phyloP scores from a whole-genome alignment of 1,140 invertebrate genomes.

The Batillaria attramentaria region DNA sequence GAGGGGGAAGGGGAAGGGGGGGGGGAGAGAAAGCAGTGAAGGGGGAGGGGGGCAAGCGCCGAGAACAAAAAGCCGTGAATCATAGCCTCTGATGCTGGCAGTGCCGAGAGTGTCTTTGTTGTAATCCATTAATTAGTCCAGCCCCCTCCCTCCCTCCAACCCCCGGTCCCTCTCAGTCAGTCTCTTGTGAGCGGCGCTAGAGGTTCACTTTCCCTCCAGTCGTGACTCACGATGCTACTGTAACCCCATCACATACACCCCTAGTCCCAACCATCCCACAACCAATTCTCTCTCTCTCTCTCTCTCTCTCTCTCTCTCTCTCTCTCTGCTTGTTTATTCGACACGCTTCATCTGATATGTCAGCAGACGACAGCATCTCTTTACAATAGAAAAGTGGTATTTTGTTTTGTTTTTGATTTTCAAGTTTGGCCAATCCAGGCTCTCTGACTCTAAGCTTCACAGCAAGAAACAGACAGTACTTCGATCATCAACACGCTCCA shows the following conservation, averaged over 20 bases:
- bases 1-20: background rate
- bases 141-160: background rate
- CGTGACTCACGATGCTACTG: conserved; percentile 8
- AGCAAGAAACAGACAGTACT: too few species aligned
- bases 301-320: background rate
- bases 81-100: conserved; percentile 15
- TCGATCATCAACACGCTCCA: too few species aligned
- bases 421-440: too few species aligned
- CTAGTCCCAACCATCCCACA: background rate
- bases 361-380: too few species aligned
- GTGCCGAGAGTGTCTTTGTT: conserved; percentile 19
- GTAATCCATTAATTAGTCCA: conserved; percentile 21
- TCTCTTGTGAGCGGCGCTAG: background rate
- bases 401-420: too few species aligned
- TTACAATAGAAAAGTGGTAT: too few species aligned
- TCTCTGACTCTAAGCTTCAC: too few species aligned
- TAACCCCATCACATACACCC: background rate
- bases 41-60: background rate
- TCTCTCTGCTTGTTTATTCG: background rate
- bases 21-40: background rate
- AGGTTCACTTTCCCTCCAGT: background rate
- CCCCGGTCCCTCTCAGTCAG: background rate
- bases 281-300: background rate
- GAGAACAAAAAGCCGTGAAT: conserved; percentile 21
- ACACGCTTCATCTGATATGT: too few species aligned